Conservation (phyloP, 2,113 vertebrate species). For the Stomatorhinus ivindoensis region DNA sequence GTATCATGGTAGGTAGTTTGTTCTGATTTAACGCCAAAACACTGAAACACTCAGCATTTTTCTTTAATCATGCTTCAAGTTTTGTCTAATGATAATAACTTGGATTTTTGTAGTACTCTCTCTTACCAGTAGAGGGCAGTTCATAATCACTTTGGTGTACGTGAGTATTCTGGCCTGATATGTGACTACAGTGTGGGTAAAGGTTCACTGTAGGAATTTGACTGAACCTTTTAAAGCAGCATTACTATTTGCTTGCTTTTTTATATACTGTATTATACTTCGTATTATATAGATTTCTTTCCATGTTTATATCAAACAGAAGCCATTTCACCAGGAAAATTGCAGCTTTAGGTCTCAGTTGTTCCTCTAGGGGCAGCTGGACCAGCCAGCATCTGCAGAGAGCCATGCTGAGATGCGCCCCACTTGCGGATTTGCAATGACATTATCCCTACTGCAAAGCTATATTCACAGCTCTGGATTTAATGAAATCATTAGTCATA, state of each 20-base stretch:
- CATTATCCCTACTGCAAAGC: background rate
- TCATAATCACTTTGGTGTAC: background rate
- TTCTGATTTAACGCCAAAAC: background rate
- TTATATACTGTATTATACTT: background rate
- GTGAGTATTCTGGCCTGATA: background rate
- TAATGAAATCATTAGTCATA: background rate
- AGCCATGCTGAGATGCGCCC: background rate
- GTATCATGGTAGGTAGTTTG: conserved; percentile 69
- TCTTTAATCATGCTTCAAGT: background rate
- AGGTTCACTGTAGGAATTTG: background rate
- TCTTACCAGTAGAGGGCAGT: conserved; percentile 8
- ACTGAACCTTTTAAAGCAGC: background rate
- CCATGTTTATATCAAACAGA: background rate
- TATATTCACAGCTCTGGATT: background rate
- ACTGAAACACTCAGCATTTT: background rate
- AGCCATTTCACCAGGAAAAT: background rate
- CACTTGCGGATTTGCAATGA: background rate
- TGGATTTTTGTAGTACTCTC: background rate
- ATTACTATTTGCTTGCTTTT: background rate
- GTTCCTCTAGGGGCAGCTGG: background rate
- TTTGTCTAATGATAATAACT: background rate
- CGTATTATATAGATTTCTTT: background rate
- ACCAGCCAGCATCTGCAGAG: background rate
- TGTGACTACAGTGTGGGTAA: background rate
- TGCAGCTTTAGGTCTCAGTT: background rate